A percentile compares a stretch with the other conserved stretches of the same genome.
Evolutionary conservation across 2,888 invertebrate species (phyloP).

Genomic region (Synergus laeviventris): DNA sequence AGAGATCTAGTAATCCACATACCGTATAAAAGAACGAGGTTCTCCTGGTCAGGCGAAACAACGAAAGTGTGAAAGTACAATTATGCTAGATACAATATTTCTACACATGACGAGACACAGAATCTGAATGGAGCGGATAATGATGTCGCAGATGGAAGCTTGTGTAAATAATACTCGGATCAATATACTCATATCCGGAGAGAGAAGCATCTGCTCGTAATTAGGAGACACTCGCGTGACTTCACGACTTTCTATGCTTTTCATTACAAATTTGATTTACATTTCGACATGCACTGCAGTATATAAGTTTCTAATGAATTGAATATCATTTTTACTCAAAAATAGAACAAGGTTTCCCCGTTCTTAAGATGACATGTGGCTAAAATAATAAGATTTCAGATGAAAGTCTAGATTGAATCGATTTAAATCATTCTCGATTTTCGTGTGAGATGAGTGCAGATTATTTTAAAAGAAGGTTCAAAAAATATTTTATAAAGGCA

Average conservation of each 20-base stretch:
- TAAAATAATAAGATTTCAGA: not conserved
- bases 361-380: not conserved
- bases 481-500: not conserved
- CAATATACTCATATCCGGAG: constrained; percentile 41
- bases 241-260: constrained; percentile 33
- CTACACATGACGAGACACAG: constrained; percentile 21
- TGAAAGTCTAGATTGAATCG: not conserved
- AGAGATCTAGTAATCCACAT: constrained; percentile 55
- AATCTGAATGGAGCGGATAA: constrained; percentile 29
- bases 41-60: constrained; percentile 45
- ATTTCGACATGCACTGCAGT: constrained; percentile 19
- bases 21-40: constrained; percentile 38
- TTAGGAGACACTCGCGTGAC: constrained; percentile 38
- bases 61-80: constrained; percentile 57
- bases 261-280: constrained; percentile 24
- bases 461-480: no score
- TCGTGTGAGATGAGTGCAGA: not conserved
- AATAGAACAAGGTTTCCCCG: not conserved
- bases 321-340: not conserved
- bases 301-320: constrained; percentile 29
- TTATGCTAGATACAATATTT: constrained; percentile 36
- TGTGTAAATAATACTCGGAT: constrained; percentile 50
- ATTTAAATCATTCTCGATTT: not conserved
- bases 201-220: constrained; percentile 21
- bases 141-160: constrained; percentile 44